Evolutionary conservation across 2,113 vertebrate genomes (phyloP).

Genomic region (Urocolius indicus): DNA sequence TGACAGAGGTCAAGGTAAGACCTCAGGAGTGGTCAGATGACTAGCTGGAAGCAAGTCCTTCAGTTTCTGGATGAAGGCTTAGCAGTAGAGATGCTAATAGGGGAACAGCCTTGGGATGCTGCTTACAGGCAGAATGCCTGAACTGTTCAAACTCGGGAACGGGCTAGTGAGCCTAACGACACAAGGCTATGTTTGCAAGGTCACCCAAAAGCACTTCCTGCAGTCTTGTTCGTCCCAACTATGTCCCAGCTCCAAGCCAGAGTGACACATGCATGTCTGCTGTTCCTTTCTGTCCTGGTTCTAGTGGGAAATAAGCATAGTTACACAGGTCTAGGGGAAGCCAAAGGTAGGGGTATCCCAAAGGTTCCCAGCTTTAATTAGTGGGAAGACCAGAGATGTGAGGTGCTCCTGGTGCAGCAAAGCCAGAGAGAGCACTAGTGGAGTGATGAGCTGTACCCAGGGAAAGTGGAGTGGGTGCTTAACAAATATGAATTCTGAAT

Average conservation of each 20-base stretch:
- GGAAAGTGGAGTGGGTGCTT: neutral
- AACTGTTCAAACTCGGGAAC: neutral
- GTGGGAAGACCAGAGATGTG: neutral
- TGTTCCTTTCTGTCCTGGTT: neutral
- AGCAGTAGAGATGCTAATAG: neutral
- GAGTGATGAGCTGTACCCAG: no score
- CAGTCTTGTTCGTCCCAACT: neutral
- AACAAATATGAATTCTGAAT: neutral
- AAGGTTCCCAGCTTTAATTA: neutral
- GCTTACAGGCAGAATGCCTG: fast-evolving
- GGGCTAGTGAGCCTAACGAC: neutral
- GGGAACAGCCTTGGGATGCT: neutral
- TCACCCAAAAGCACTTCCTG: neutral
- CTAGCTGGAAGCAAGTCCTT: neutral
- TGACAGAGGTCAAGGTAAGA: neutral
- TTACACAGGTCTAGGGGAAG: neutral
- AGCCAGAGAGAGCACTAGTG: fast-evolving
- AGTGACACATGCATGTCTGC: fast-evolving
- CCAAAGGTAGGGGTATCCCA: neutral
- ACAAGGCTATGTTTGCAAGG: neutral
- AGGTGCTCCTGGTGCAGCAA: neutral
- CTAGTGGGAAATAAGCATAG: neutral
- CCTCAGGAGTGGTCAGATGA: neutral
- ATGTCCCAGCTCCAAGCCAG: fast-evolving
- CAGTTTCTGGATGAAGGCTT: neutral